Percentiles rank a stretch among this genome's conserved stretches.
Evolutionary conservation across 2,113 vertebrate genomes (phyloP).

Genomic region (Lichenostomus cassidix): DNA sequence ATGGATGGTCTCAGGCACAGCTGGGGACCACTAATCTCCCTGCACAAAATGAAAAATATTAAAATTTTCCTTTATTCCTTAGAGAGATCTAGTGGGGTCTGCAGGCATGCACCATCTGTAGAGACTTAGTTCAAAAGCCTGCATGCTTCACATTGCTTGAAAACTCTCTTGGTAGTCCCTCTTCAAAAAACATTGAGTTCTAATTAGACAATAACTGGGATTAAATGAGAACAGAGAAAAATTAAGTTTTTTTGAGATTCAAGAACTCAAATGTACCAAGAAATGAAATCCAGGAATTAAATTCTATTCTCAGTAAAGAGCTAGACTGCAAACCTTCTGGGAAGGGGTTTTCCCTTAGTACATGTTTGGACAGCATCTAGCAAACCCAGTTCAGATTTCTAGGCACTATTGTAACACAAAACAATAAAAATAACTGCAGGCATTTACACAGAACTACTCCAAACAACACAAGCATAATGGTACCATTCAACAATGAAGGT

Average conservation of each 20-base stretch:
- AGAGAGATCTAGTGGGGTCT: neutral
- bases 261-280: neutral
- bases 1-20: conserved; percentile 36
- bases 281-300: conserved; percentile 41
- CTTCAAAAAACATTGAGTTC: neutral
- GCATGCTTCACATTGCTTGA: neutral
- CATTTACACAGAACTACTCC: conserved; percentile 8
- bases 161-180: neutral
- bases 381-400: conserved; percentile 29
- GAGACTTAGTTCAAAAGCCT: conserved; percentile 28
- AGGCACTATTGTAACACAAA: conserved; percentile 30
- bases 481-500: neutral
- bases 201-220: neutral
- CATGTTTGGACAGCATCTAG: neutral
- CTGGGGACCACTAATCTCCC: conserved; percentile 17
- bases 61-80: conserved; percentile 18
- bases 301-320: conserved; percentile 9
- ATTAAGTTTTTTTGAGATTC: neutral
- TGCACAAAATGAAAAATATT: conserved; percentile 22
- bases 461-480: neutral
- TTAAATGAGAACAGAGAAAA: conserved; percentile 19
- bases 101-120: conserved; percentile 27
- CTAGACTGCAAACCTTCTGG: conserved; percentile 26
- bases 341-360: neutral
- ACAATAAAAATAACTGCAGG: conserved; percentile 32